Conservation (phyloP, 2,888 invertebrate species). For the Parnassius glacialis region DNA sequence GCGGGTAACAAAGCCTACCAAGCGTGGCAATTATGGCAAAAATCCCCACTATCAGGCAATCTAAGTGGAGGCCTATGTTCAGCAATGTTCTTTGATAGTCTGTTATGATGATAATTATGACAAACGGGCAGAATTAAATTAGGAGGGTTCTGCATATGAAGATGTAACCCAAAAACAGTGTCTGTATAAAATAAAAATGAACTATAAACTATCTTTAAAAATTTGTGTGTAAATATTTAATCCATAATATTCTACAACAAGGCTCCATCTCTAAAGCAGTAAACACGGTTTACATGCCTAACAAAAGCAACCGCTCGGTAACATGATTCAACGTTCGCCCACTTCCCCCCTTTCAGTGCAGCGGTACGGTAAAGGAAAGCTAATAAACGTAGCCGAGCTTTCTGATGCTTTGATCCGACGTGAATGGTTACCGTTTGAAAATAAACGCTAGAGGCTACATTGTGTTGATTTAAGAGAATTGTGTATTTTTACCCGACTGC, state of each 20-base stretch:
- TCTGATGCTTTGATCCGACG: slow-evolving; percentile 7
- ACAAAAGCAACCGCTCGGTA: slow-evolving; percentile 12
- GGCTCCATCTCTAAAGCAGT: slow-evolving; percentile 7
- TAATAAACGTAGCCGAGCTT: slow-evolving; percentile 19
- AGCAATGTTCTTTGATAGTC: too few relatives aligned
- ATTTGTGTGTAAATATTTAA: not conserved
- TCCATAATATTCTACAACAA: not conserved
- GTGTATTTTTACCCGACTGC: too few relatives aligned
- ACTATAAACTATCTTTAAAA: too few relatives aligned
- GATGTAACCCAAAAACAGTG: too few relatives aligned
- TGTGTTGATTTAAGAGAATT: not conserved
- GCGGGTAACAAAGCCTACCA: too few relatives aligned
- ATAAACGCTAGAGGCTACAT: not conserved
- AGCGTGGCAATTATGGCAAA: too few relatives aligned
- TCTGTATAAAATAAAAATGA: too few relatives aligned
- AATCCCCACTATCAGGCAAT: too few relatives aligned
- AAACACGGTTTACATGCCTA: slow-evolving; percentile 21
- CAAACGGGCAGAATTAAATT: too few relatives aligned
- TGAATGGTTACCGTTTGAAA: slow-evolving; percentile 1
- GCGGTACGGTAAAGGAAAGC: slow-evolving; percentile 10
- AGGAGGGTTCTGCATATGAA: too few relatives aligned
- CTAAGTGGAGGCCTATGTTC: too few relatives aligned
- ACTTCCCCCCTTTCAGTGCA: slow-evolving; percentile 13
- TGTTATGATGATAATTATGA: too few relatives aligned
- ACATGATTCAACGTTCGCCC: slow-evolving; percentile 6